Evolutionary conservation across 2,797 vertebrate genomes (phyloP).

Genomic region (Limosa lapponica): DNA sequence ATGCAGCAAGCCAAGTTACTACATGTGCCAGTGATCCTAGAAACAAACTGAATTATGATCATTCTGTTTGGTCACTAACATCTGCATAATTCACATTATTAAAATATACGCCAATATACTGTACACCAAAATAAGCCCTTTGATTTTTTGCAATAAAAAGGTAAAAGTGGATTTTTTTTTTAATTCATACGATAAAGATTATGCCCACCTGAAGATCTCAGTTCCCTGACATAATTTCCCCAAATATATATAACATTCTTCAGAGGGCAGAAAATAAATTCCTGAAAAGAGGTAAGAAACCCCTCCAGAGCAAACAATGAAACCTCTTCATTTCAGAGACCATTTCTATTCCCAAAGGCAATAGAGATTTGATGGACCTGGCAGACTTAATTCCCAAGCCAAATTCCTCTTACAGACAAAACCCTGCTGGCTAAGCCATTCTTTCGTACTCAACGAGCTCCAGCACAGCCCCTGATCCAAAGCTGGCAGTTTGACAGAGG

Average conservation of each 20-base stretch:
- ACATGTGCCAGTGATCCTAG: not conserved
- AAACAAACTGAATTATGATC: slow-evolving; percentile 27
- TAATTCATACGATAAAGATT: not conserved
- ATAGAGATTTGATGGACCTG: slow-evolving; percentile 30
- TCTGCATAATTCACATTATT: not conserved
- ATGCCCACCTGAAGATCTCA: not conserved
- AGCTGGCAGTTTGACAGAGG: slow-evolving; percentile 39
- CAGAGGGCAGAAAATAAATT: not conserved
- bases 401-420: slow-evolving; percentile 45
- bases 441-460: slow-evolving; percentile 25
- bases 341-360: slow-evolving; percentile 21
- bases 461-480: slow-evolving; percentile 39
- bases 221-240: not conserved
- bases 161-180: not conserved
- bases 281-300: not conserved
- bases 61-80: not conserved
- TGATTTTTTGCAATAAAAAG: not conserved
- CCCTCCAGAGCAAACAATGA: slow-evolving; percentile 21
- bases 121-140: not conserved
- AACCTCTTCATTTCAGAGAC: slow-evolving; percentile 18
- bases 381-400: slow-evolving; percentile 54
- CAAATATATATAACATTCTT: not conserved
- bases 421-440: slow-evolving; percentile 31
- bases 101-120: not conserved
- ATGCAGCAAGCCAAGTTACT: not conserved